Evolutionary conservation across 1,140 invertebrate genomes (phyloP).

Genomic region (Orius laevigatus): DNA sequence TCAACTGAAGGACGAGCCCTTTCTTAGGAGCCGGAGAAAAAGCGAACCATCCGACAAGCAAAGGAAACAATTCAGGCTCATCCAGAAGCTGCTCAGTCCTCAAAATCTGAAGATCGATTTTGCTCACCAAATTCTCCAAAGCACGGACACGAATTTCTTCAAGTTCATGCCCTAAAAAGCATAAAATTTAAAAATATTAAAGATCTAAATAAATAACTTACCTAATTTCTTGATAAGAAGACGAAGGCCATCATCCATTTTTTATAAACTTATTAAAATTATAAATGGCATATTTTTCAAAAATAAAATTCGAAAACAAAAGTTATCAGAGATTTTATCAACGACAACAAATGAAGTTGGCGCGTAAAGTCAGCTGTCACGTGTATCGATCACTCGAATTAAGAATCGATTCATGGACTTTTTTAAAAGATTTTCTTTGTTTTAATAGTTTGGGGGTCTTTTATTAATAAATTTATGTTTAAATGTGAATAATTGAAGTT

Average conservation of each 20-base stretch:
- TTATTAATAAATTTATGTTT: too few relatives aligned
- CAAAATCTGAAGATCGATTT: slow-evolving; percentile 27
- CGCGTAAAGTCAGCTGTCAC: too few relatives aligned
- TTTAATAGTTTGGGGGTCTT: too few relatives aligned
- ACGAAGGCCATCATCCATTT: neutral
- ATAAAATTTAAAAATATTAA: slow-evolving; percentile 7
- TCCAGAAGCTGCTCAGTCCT: slow-evolving; percentile 26
- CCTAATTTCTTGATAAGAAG: slow-evolving; percentile 1
- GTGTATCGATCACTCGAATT: too few relatives aligned
- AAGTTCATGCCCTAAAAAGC: slow-evolving; percentile 25
- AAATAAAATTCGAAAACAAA: too few relatives aligned
- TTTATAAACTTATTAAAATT: too few relatives aligned
- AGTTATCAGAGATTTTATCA: too few relatives aligned
- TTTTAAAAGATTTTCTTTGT: too few relatives aligned
- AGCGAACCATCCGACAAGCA: slow-evolving; percentile 31
- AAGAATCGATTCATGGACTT: too few relatives aligned
- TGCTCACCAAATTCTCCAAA: slow-evolving; percentile 28
- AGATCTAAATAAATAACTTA: neutral
- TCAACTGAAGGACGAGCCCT: slow-evolving; percentile 28
- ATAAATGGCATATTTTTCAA: too few relatives aligned
- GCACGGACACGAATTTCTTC: slow-evolving; percentile 28
- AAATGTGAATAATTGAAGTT: too few relatives aligned
- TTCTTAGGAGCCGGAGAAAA: slow-evolving; percentile 23
- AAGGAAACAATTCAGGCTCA: slow-evolving; percentile 26
- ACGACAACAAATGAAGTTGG: too few relatives aligned